These are phyloP conservation scores for Amniataba percoides DNA, from an alignment of 2,797 vertebrate genomes.

Conservation along the genomic window DNA sequence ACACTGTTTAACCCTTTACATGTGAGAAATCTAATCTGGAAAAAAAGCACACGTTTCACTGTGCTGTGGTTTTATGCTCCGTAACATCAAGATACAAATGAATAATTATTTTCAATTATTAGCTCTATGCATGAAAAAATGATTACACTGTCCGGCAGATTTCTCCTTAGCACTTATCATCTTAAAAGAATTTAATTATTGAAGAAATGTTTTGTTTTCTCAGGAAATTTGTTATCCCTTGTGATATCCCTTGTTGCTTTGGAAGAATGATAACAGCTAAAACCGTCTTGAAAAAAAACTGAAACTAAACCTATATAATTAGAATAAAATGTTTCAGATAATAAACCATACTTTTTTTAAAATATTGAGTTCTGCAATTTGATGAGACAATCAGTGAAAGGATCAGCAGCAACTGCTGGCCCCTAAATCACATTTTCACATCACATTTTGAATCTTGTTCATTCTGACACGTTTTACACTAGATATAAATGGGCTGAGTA, in stretches of 20 bases:
- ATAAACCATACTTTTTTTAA: not conserved
- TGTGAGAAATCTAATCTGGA: too few species aligned
- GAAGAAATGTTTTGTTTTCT: slow-evolving; percentile 1
- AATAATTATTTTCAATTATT: not conserved
- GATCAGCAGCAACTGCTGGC: not conserved
- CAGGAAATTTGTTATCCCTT: not conserved
- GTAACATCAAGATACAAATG: not conserved
- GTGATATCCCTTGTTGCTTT: not conserved
- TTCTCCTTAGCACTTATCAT: not conserved
- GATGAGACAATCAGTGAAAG: slow-evolving; percentile 1
- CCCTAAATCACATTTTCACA: not conserved
- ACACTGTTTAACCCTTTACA: too few species aligned
- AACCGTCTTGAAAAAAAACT: not conserved
- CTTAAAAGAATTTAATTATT: slow-evolving; percentile 1
- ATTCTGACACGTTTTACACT: too few species aligned
- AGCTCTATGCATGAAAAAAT: not conserved
- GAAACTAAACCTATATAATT: not conserved
- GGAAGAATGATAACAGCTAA: not conserved
- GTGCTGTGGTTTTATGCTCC: not conserved
- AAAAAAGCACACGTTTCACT: slow-evolving; percentile 2
- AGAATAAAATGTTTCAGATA: not conserved
- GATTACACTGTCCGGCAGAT: not conserved
- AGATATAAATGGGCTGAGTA: too few species aligned
- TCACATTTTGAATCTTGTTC: not conserved
- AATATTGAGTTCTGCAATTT: not conserved